phyloP scores from a whole-genome alignment of 2,113 vertebrate genomes.

The Microcebus lehilahytsara region DNA sequence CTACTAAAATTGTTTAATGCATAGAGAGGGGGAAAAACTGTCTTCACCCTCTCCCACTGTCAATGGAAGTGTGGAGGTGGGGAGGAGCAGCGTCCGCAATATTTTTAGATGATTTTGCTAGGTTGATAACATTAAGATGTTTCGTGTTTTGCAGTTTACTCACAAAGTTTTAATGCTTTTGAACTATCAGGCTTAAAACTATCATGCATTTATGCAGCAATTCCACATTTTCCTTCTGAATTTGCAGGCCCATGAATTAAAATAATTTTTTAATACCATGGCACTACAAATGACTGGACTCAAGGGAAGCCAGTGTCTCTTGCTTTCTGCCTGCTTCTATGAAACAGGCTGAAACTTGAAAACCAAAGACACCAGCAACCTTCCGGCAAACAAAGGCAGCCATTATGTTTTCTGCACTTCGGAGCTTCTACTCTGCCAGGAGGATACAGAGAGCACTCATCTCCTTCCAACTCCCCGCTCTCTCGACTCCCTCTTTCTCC shows the following conservation, averaged over 20 bases:
- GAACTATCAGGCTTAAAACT: neutral
- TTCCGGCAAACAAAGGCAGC: constrained; percentile 63
- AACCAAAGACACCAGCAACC: constrained; percentile 62
- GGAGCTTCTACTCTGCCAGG: constrained; percentile 47
- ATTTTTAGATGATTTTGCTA: neutral
- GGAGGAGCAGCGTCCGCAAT: neutral
- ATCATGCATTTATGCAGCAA: neutral
- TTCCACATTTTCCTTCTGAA: constrained; percentile 14
- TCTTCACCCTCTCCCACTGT: neutral
- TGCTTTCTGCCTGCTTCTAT: constrained; percentile 21
- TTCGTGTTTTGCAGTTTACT: neutral
- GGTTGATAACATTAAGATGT: neutral
- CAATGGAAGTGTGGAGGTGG: neutral
- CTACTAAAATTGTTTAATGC: neutral
- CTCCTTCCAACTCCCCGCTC: constrained; percentile 73
- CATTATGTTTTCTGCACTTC: constrained; percentile 60
- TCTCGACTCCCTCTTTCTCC: constrained; percentile 74
- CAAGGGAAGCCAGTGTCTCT: neutral
- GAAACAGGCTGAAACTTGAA: constrained; percentile 63
- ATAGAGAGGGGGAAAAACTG: neutral
- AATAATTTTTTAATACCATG: neutral
- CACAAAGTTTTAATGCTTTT: neutral
- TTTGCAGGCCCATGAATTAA: constrained; percentile 5
- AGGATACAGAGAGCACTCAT: constrained; percentile 74
- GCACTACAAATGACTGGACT: neutral